These are phyloP conservation scores for Hirundichthys speculiger DNA, from an alignment of 2,113 vertebrate genomes.

Conservation along the genomic window DNA sequence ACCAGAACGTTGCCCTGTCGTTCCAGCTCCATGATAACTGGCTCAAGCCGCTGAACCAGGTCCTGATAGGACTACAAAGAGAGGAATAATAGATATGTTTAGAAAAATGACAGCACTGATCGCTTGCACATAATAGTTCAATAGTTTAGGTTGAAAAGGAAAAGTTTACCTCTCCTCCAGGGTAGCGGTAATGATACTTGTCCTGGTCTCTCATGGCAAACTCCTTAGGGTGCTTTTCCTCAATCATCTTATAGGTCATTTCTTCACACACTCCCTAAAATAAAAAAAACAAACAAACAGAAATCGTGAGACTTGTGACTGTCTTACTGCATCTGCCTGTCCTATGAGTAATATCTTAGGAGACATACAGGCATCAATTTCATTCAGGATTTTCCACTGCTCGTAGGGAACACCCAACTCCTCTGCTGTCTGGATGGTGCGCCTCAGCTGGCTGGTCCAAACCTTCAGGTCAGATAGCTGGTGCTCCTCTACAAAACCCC, in stretches of 20 bases:
- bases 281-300: slow-evolving; percentile 29
- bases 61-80: slow-evolving; percentile 93
- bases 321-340: neutral
- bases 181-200: slow-evolving; percentile 96
- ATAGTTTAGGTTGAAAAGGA: neutral
- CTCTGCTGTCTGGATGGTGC: slow-evolving; percentile 96
- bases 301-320: neutral
- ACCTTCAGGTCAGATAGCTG: slow-evolving; percentile 92
- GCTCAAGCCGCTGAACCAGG: slow-evolving; percentile 94
- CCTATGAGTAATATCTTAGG: no score
- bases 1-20: slow-evolving; percentile 94
- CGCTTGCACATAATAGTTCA: neutral
- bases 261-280: slow-evolving; percentile 94
- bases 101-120: slow-evolving; percentile 1
- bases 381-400: slow-evolving; percentile 98
- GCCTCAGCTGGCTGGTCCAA: slow-evolving; percentile 96
- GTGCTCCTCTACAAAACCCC: slow-evolving; percentile 87
- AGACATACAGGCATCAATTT: slow-evolving; percentile 92
- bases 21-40: slow-evolving; percentile 97
- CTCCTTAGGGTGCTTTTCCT: slow-evolving; percentile 89
- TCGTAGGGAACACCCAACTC: slow-evolving; percentile 91
- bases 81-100: neutral
- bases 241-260: slow-evolving; percentile 91
- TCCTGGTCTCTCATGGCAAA: slow-evolving; percentile 93
- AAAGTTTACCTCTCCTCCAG: slow-evolving; percentile 91